Conservation (phyloP, 1,140 invertebrate genomes). For the Drosophila ironensis region DNA sequence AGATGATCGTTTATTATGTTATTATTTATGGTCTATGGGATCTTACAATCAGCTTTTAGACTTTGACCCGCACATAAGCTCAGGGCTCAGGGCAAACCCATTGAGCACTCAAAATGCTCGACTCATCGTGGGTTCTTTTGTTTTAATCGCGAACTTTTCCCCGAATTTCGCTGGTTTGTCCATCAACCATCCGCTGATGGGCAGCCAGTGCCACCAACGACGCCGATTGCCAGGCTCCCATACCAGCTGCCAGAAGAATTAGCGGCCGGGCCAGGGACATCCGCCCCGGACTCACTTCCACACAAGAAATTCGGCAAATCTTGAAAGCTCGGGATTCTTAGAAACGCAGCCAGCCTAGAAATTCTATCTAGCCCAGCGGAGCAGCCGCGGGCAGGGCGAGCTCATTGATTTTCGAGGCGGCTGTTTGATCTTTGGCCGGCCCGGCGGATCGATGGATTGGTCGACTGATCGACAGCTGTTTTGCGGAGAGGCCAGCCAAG, state of each 20-base stretch:
- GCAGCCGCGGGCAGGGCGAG: conserved; percentile 35
- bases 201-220: conserved; percentile 56
- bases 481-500: conserved; percentile 23
- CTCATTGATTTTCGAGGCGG: conserved; percentile 65
- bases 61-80: neutral
- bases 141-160: conserved; percentile 34
- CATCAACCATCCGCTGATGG: conserved; percentile 20
- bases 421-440: conserved; percentile 71
- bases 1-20: too few relatives aligned
- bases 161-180: conserved; percentile 41
- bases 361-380: conserved; percentile 71
- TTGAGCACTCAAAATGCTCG: conserved; percentile 27
- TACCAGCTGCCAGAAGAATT: conserved; percentile 53
- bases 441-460: conserved; percentile 55
- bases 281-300: conserved; percentile 52
- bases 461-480: conserved; percentile 59
- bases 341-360: conserved; percentile 69
- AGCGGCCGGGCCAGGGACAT: conserved; percentile 30
- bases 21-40: too few relatives aligned
- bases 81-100: conserved; percentile 19
- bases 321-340: conserved; percentile 69
- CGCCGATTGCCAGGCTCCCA: conserved; percentile 11
- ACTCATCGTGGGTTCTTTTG: conserved; percentile 12
- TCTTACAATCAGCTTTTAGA: neutral
- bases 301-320: conserved; percentile 69